Conservation (phyloP, 2,888 invertebrate species). For the Microctonus hyperodae region DNA sequence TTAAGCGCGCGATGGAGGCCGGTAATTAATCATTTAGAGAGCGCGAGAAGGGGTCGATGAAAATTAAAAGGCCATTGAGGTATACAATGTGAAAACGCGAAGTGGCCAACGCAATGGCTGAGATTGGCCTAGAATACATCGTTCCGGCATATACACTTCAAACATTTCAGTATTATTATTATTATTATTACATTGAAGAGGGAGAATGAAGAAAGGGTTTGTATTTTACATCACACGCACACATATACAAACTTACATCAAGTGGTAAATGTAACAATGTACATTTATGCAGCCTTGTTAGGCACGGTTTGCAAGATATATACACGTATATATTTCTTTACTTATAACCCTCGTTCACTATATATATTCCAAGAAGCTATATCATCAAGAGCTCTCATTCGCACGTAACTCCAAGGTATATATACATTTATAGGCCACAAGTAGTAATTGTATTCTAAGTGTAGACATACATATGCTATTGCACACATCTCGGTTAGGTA, state of each 20-base stretch:
- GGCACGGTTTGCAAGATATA: neutral
- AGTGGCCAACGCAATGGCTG: constrained; percentile 50
- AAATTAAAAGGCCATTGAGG: constrained; percentile 46
- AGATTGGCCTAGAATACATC: constrained; percentile 45
- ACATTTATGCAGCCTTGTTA: constrained; percentile 16
- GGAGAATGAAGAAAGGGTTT: neutral
- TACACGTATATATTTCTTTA: neutral
- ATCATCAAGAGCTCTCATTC: constrained; percentile 34
- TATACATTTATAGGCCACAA: constrained; percentile 6
- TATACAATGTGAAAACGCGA: constrained; percentile 53
- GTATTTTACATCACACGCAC: neutral
- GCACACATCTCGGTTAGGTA: neutral
- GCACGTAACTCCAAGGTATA: neutral
- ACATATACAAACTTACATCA: neutral
- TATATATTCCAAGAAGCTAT: constrained; percentile 55
- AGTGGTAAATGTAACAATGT: neutral
- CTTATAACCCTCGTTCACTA: too few relatives aligned
- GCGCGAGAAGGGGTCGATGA: constrained; percentile 34
- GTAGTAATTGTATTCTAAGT: neutral
- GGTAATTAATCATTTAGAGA: constrained; percentile 60
- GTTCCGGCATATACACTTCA: constrained; percentile 36
- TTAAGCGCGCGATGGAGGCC: constrained; percentile 44
- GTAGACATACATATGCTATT: neutral
- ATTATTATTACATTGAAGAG: constrained; percentile 4
- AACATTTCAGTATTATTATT: constrained; percentile 8